These are phyloP conservation scores for Papilio elwesi DNA, from an alignment of 2,888 invertebrate genomes.

Conservation along the genomic window DNA sequence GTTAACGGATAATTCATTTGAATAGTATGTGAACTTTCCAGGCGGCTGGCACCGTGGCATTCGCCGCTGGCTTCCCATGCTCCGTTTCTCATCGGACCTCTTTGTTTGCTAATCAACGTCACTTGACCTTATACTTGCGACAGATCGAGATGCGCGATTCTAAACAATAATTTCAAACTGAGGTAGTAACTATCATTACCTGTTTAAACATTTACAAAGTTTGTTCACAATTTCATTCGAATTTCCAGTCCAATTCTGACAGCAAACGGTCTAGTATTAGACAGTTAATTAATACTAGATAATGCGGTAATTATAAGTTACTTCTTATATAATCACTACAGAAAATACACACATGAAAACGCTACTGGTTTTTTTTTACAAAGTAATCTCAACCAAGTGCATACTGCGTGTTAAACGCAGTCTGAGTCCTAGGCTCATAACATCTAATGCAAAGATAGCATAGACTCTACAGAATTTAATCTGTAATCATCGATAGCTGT, in stretches of 20 bases:
- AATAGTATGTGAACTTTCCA: conserved; percentile 53
- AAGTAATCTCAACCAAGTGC: too few relatives aligned
- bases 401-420: too few relatives aligned
- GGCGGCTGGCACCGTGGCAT: conserved; percentile 44
- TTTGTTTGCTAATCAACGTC: conserved; percentile 67
- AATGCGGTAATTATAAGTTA: too few relatives aligned
- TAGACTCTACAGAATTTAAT: too few relatives aligned
- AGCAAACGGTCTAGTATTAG: too few relatives aligned
- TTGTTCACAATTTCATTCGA: background rate
- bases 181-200: background rate
- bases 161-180: conserved; percentile 42
- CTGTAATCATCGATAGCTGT: background rate
- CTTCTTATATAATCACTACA: too few relatives aligned
- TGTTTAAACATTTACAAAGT: background rate
- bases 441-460: too few relatives aligned
- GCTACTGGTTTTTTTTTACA: too few relatives aligned
- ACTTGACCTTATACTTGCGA: conserved; percentile 69
- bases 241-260: too few relatives aligned
- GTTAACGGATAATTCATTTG: conserved; percentile 46
- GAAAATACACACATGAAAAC: too few relatives aligned
- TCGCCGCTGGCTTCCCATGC: conserved; percentile 70
- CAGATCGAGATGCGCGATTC: conserved; percentile 54
- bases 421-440: too few relatives aligned
- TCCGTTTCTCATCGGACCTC: conserved; percentile 67
- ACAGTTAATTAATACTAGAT: too few relatives aligned